Base-by-base conservation (phyloP, 2,113 vertebrate genomes). In the Microtus ochrogaster region DNA sequence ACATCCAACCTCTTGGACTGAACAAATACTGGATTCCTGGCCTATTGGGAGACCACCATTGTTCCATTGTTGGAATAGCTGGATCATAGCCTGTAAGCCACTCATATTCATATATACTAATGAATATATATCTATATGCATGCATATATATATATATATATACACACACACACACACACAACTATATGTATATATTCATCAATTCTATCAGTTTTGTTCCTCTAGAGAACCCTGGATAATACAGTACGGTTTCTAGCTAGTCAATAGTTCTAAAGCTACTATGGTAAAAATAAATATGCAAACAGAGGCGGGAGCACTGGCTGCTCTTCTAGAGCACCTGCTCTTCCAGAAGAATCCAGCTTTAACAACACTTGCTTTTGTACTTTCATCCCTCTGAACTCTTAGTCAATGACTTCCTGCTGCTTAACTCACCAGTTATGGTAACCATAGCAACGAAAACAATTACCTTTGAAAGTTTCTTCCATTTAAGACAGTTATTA, bases 191-290 rank as follows among this genome's bases (percentile, higher is more conserved):
- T 26, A 76, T 47, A 30, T 26, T 72, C 3, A 73, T 22, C 10
- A 26, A 78, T 9, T 10, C 33, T 22, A 36, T 58, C 36, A 58
- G 21, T 82, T 82, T 61, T 82, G 22, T 39, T 82, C n/a, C 55
- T 82, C 6, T 82, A 82, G 79, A 63, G 24, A 83, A 83, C 7
- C 7, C 7, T 63, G 58, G 41, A 41, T 63, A 83, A 41, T 63
- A 41, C 79, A 8, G 49, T 79, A 2, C 47, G 74, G 36, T 65
- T 96, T 96, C 61, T 83, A 97, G 55, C 49, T 24, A 33, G 5
- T 65, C 70, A 90, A 79, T 92, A 72, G 72, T 95, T 89, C 52
- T 83, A 72, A 89, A 89, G 36, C 52, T 86, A 77, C 61, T 44
- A 81, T 63, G 82, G 63, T 66, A 88, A 41, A 41, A 94, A 61